These are phyloP conservation scores for Rhinatrema bivittatum DNA, from an alignment of 2,797 vertebrate genomes.

Conservation along the genomic window DNA sequence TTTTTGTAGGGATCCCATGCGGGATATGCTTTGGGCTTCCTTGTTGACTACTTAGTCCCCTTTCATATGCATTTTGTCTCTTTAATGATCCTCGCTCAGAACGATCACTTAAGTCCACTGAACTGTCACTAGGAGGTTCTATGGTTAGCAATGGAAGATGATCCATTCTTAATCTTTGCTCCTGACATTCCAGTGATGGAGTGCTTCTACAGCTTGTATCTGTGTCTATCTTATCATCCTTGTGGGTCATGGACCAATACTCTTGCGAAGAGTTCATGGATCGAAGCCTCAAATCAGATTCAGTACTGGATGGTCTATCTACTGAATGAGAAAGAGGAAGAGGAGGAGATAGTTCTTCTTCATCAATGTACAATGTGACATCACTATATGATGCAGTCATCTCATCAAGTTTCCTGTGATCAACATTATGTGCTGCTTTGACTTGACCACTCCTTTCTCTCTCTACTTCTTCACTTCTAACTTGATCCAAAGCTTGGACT, in stretches of 20 bases:
- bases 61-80: constrained; percentile 76
- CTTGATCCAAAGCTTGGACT: constrained; percentile 49
- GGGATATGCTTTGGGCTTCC: constrained; percentile 81
- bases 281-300: constrained; percentile 75
- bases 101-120: constrained; percentile 87
- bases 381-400: constrained; percentile 94
- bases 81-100: constrained; percentile 83
- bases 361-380: constrained; percentile 91
- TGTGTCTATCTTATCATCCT: constrained; percentile 81
- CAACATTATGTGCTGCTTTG: constrained; percentile 57
- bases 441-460: constrained; percentile 57
- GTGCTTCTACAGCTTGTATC: constrained; percentile 90
- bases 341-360: constrained; percentile 89
- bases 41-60: constrained; percentile 66
- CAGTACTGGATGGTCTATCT: constrained; percentile 75
- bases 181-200: constrained; percentile 81
- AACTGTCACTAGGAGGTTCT: constrained; percentile 91
- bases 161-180: constrained; percentile 77
- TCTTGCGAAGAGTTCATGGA: constrained; percentile 76
- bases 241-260: constrained; percentile 86
- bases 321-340: constrained; percentile 72
- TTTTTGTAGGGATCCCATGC: constrained; percentile 66
- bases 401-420: constrained; percentile 80
- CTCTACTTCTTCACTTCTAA: constrained; percentile 63
- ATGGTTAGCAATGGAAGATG: constrained; percentile 86